phyloP scores from a whole-genome alignment of 1,140 invertebrate species.

The Sarcophaga peregrina region DNA sequence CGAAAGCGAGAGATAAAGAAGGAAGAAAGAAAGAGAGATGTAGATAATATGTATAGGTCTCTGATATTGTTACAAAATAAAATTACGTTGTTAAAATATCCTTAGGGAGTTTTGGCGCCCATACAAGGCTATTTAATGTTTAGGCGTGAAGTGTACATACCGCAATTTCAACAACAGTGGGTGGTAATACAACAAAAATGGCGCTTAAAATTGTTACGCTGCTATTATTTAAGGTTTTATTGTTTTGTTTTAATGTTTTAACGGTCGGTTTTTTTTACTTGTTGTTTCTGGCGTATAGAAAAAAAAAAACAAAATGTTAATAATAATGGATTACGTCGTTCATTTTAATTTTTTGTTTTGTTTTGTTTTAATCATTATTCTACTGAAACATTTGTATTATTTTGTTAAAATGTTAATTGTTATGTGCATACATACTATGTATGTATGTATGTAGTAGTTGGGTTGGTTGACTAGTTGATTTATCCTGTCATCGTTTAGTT shows the following conservation, averaged over 20 bases:
- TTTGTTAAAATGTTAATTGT: no score
- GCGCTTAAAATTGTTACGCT: constrained; percentile 4
- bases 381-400: no score
- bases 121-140: constrained; percentile 1
- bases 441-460: no score
- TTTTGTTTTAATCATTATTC: neutral
- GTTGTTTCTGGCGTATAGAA: neutral
- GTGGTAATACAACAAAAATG: constrained; percentile 4
- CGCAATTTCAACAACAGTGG: constrained; percentile 6
- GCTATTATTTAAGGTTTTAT: neutral
- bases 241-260: neutral
- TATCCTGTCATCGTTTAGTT: no score
- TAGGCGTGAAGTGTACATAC: neutral
- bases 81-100: constrained; percentile 18
- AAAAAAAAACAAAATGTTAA: neutral
- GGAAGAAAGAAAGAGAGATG: neutral
- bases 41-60: no score
- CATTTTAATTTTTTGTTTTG: constrained; percentile 7
- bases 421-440: no score
- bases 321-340: neutral
- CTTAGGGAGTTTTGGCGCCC: constrained; percentile 20
- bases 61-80: neutral
- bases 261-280: neutral
- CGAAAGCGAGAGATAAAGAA: no score
- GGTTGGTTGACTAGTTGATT: no score